Evolutionary conservation across 2,113 vertebrate genomes (phyloP), one percentile per base, ranked within the genome.

Genomic region (Serinus canaria): DNA sequence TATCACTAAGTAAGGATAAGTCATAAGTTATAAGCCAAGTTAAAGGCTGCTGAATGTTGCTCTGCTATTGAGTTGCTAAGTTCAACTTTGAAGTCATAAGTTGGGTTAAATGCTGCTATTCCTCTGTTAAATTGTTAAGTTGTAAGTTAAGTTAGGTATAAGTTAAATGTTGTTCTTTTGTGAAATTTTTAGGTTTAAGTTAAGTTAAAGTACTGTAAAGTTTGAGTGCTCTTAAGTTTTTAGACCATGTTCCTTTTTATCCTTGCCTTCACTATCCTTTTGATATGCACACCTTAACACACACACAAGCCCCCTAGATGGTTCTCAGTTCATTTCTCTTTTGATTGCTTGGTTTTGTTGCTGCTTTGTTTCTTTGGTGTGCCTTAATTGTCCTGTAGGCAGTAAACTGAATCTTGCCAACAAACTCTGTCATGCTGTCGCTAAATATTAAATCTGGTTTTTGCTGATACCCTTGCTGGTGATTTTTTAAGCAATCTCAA

Each of bases 251-350:
- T 62, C 37, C 31, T 72, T 72, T 70, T 62, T 43, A 62, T 53
- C 22, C 22, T 53, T 46, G 22, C 49, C 49, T 64, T 64, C 22
- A 33, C 41, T 22, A 23, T 84, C 9, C 41, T 56, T 84, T 56
- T 56, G 59, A 47, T 37, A 47, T 1, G 1, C 19, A 27, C 18
- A 64, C n/a, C 41, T 55, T 55, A 64, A 55, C 41, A 74, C 12
- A 47, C 27, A 43, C 4, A 8, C 49, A 18, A 7, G 7, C 41
- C 5, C n/a, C 41, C 39, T 0, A n/a, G 28, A 41, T 2, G 28
- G 41, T 47, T 55, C n/a, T 39, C 59, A 47, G 19, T 41, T 56
- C 1, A 56, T 41, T 41, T 56, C 59, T 64, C n/a, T 18, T 84
- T 64, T 55, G 58, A 35, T 44, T 63, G 58, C 23, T 24, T 43